phyloP scores from a whole-genome alignment of 2,888 invertebrate species.

The Andrena trimmerana region DNA sequence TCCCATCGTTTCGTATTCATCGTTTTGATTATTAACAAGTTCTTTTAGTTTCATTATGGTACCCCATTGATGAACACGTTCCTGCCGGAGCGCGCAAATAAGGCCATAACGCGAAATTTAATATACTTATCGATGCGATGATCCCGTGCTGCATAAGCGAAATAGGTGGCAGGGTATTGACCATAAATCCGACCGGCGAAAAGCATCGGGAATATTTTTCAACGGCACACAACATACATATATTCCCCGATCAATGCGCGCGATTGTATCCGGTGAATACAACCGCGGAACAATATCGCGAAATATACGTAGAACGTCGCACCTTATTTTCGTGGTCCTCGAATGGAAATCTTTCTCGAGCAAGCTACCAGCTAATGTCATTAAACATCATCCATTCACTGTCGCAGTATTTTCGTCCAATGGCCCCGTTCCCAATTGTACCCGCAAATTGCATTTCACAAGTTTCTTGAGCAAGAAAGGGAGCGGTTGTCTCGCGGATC shows the following conservation, averaged over 20 bases:
- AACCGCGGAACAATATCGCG: conserved; percentile 31
- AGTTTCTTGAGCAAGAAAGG: no score
- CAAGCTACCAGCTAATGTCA: conserved; percentile 17
- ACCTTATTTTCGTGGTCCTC: conserved; percentile 23
- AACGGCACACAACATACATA: conserved; percentile 14
- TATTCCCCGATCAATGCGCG: conserved; percentile 27
- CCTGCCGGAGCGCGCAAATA: not conserved
- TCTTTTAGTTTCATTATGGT: not conserved
- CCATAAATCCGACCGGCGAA: conserved; percentile 47
- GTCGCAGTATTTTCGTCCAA: not conserved
- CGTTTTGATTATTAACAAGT: not conserved
- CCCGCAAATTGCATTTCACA: not conserved
- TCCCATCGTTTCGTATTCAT: no score
- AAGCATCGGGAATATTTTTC: conserved; percentile 51
- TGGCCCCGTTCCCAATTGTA: not conserved
- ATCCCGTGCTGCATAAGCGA: not conserved
- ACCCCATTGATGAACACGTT: not conserved
- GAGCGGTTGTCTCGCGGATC: no score
- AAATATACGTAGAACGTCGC: conserved; percentile 26
- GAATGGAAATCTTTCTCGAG: conserved; percentile 21
- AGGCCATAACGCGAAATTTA: conserved; percentile 14
- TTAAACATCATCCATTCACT: conserved; percentile 10
- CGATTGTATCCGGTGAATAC: conserved; percentile 43
- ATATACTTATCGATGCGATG: conserved; percentile 29
- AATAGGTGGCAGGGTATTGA: not conserved